Conservation (phyloP, 2,888 invertebrate genomes). For the Zhuqinia jingwanae region DNA sequence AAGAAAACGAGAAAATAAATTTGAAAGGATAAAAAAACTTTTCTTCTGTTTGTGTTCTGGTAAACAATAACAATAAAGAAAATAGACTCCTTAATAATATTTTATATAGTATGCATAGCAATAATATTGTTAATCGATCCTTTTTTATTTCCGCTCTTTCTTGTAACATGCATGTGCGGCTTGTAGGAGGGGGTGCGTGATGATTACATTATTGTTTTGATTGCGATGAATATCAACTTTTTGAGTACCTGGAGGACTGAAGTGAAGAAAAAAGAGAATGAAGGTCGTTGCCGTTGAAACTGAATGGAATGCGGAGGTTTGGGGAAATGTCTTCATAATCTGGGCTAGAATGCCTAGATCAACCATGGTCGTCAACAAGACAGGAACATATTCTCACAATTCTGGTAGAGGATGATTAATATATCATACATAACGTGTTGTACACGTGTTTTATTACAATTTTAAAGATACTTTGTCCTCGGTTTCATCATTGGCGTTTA, state of each 20-base stretch:
- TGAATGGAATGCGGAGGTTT: slow-evolving; percentile 47
- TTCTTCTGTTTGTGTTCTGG: slow-evolving; percentile 12
- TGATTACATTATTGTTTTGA: too few relatives aligned
- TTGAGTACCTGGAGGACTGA: slow-evolving; percentile 70
- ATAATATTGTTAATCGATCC: neutral
- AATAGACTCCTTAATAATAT: neutral
- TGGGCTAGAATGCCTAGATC: slow-evolving; percentile 62
- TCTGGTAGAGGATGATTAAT: too few relatives aligned
- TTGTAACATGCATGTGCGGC: neutral
- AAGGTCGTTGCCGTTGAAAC: slow-evolving; percentile 64
- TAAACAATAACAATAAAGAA: slow-evolving; percentile 12
- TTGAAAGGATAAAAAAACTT: neutral
- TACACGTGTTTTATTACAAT: neutral
- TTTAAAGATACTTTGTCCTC: neutral
- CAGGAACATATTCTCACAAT: neutral
- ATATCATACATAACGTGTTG: too few relatives aligned
- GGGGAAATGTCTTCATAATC: slow-evolving; percentile 63
- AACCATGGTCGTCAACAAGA: slow-evolving; percentile 57
- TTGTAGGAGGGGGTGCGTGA: too few relatives aligned
- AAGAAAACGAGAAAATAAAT: too few relatives aligned
- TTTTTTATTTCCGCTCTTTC: slow-evolving; percentile 2
- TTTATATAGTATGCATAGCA: neutral
- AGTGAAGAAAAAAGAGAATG: slow-evolving; percentile 69
- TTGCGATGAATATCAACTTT: too few relatives aligned
- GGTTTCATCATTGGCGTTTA: neutral